phyloP scores from a whole-genome alignment of 2,888 invertebrate species.

The Platycheirus albimanus region DNA sequence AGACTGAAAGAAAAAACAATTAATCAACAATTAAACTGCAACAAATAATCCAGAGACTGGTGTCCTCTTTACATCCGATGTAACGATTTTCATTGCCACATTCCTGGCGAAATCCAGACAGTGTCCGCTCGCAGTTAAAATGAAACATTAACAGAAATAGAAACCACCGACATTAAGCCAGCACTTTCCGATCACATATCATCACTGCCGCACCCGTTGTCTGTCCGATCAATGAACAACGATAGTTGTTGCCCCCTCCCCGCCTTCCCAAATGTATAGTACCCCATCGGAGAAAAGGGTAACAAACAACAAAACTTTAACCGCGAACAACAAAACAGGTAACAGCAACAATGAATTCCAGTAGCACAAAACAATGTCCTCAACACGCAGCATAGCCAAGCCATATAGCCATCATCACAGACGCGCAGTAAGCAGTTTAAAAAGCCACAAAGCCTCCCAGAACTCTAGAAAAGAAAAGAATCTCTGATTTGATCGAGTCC shows the following conservation, averaged over 20 bases:
- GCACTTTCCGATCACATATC: constrained; percentile 62
- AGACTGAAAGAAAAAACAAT: no score
- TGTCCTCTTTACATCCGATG: constrained; percentile 53
- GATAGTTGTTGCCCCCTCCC: neutral
- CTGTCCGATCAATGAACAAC: constrained; percentile 71
- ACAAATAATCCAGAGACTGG: constrained; percentile 55
- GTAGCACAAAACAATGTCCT: constrained; percentile 73
- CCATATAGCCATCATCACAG: no score
- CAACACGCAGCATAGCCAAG: constrained; percentile 58
- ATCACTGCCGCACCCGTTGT: no score
- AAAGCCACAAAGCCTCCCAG: constrained; percentile 34
- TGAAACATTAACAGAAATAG: constrained; percentile 69
- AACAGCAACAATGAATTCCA: constrained; percentile 72
- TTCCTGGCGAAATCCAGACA: constrained; percentile 49
- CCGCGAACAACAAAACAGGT: constrained; percentile 33
- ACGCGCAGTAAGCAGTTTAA: no score
- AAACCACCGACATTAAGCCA: constrained; percentile 59
- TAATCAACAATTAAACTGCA: constrained; percentile 69
- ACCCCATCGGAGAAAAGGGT: neutral
- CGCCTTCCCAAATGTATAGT: neutral
- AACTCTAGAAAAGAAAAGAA: constrained; percentile 51
- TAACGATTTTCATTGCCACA: constrained; percentile 69
- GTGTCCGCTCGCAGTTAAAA: constrained; percentile 18
- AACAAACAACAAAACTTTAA: constrained; percentile 1
- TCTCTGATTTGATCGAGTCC: constrained; percentile 73